These are phyloP conservation scores for Torymus auratus DNA, from an alignment of 2,888 invertebrate genomes.

Conservation along the genomic window DNA sequence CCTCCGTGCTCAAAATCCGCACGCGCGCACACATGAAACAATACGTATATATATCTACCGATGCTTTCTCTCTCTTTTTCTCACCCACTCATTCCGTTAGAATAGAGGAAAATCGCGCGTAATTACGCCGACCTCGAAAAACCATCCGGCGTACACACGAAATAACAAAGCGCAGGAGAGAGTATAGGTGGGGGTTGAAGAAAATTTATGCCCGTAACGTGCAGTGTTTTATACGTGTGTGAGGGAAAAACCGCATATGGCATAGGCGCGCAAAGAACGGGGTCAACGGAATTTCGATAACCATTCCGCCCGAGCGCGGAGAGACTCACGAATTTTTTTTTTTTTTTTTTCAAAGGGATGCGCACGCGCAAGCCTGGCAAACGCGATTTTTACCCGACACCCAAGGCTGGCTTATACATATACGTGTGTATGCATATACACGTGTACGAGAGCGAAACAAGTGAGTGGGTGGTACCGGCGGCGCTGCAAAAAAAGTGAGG, in stretches of 20 bases:
- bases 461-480: neutral
- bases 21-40: too few species aligned
- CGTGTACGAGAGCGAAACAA: neutral
- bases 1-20: too few species aligned
- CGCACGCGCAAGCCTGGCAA: neutral
- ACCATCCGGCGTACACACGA: too few species aligned
- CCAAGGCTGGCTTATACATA: neutral
- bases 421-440: neutral
- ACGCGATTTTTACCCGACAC: conserved; percentile 8
- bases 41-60: too few species aligned
- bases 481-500: too few species aligned
- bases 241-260: neutral
- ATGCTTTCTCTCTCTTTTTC: too few species aligned
- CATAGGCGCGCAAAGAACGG: conserved; percentile 7
- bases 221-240: conserved; percentile 2
- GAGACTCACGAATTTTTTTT: neutral
- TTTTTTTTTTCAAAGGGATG: neutral
- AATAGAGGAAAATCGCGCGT: too few species aligned
- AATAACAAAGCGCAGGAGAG: neutral
- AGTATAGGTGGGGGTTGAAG: neutral
- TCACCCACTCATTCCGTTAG: too few species aligned
- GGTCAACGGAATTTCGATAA: conserved; percentile 52
- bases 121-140: too few species aligned
- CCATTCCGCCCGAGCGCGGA: conserved; percentile 21
- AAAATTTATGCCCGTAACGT: neutral